Conservation (phyloP, 1,140 invertebrate species). For the Trypoxylus dichotomus region DNA sequence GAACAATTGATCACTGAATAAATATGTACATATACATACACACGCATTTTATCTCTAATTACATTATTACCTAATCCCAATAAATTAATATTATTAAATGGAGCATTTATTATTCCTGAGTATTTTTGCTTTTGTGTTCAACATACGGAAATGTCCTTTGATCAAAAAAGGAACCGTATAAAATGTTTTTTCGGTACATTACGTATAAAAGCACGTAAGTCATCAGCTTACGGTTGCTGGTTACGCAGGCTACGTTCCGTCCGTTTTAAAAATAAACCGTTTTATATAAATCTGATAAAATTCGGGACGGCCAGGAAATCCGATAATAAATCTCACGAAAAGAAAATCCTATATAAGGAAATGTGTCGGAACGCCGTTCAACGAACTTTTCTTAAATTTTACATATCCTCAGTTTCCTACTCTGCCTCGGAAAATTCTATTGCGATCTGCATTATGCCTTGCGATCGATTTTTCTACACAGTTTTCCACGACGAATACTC, state of each 20-base stretch:
- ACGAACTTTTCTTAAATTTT: neutral
- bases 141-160: neutral
- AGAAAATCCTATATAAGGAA: neutral
- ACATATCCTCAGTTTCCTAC: neutral
- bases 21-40: too few species aligned
- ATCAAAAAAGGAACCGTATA: neutral
- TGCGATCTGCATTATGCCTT: too few species aligned
- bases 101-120: too few species aligned
- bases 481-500: too few species aligned
- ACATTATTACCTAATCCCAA: too few species aligned
- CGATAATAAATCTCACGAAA: neutral
- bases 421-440: too few species aligned
- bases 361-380: neutral
- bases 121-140: too few species aligned
- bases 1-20: too few species aligned
- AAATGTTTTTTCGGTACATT: neutral
- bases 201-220: neutral
- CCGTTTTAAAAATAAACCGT: neutral
- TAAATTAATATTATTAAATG: too few species aligned
- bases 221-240: neutral
- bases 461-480: too few species aligned
- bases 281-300: conserved; percentile 1
- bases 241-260: neutral
- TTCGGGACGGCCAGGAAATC: neutral
- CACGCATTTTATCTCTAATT: too few species aligned